Percentiles rank a stretch among this genome's conserved stretches.
Evolutionary conservation across 2,113 vertebrate genomes (phyloP).

Genomic region (Mirounga angustirostris): DNA sequence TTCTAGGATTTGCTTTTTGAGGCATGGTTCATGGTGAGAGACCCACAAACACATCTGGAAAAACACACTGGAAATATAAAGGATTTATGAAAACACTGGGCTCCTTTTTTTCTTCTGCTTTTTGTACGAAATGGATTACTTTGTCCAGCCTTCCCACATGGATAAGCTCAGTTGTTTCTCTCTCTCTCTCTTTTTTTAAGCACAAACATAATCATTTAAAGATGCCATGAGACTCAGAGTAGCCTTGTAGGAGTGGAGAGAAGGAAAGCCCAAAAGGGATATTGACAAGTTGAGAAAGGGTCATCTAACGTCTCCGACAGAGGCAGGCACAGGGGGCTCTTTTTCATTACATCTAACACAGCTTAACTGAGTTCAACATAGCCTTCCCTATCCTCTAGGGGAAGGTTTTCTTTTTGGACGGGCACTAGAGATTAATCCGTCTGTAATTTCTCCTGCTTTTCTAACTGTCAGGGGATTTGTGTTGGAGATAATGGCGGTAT

Average conservation of each 20-base stretch:
- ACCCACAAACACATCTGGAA: slow-evolving; percentile 78
- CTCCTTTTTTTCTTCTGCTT: background rate
- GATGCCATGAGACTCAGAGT: slow-evolving; percentile 73
- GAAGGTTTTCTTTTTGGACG: slow-evolving; percentile 73
- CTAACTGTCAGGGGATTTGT: slow-evolving; percentile 84
- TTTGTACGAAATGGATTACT: slow-evolving; percentile 80
- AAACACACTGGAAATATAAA: slow-evolving; percentile 66
- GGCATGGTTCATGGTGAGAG: slow-evolving; percentile 59
- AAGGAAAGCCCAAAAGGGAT: slow-evolving; percentile 72
- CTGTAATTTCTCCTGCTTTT: slow-evolving; percentile 86
- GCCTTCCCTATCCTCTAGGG: slow-evolving; percentile 79
- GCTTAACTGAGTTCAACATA: slow-evolving; percentile 85
- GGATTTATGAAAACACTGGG: slow-evolving; percentile 61
- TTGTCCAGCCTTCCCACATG: slow-evolving; percentile 67
- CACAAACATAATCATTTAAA: slow-evolving; percentile 70
- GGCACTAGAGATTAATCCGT: slow-evolving; percentile 87
- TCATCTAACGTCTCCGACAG: slow-evolving; percentile 40
- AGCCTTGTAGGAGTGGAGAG: slow-evolving; percentile 66
- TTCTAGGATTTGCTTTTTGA: slow-evolving; percentile 75
- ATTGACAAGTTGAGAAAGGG: slow-evolving; percentile 84
- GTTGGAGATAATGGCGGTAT: slow-evolving; percentile 85
- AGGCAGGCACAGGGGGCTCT: slow-evolving; percentile 80
- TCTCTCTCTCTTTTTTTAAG: background rate
- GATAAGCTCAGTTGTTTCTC: slow-evolving; percentile 14
- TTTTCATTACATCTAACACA: slow-evolving; percentile 85